phyloP scores from a whole-genome alignment of 1,140 invertebrate species.

The Grapholita molesta region DNA sequence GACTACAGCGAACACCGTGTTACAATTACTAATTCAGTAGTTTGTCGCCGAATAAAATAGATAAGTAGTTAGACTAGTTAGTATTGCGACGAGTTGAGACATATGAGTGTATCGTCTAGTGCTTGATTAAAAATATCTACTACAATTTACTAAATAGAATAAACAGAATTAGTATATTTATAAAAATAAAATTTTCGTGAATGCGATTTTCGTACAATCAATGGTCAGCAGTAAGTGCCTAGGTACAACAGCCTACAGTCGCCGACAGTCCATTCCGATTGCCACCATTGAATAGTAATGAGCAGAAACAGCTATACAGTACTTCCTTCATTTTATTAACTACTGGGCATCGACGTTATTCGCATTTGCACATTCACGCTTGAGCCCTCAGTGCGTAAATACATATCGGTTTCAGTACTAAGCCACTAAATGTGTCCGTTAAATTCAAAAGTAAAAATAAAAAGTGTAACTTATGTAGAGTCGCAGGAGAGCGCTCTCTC shows the following conservation, averaged over 20 bases:
- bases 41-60: too few species aligned
- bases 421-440: constrained; percentile 5
- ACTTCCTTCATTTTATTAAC: constrained; percentile 27
- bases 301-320: constrained; percentile 32
- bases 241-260: constrained; percentile 11
- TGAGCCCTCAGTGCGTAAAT: background rate
- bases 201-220: too few species aligned
- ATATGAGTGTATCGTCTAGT: too few species aligned
- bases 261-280: constrained; percentile 38
- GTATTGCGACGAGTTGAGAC: too few species aligned
- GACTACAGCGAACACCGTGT: too few species aligned
- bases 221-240: background rate
- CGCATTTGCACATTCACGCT: background rate
- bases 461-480: constrained; percentile 3
- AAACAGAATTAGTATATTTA: too few species aligned
- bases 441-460: constrained; percentile 13
- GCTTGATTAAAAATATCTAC: too few species aligned
- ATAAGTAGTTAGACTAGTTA: too few species aligned
- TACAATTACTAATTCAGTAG: too few species aligned
- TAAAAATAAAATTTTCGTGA: too few species aligned
- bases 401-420: background rate
- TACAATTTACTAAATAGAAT: too few species aligned
- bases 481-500: constrained; percentile 30
- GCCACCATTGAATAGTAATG: constrained; percentile 60
- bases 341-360: background rate